Conservation (phyloP, 2,113 vertebrate species). For the Tylochromis polylepis region DNA sequence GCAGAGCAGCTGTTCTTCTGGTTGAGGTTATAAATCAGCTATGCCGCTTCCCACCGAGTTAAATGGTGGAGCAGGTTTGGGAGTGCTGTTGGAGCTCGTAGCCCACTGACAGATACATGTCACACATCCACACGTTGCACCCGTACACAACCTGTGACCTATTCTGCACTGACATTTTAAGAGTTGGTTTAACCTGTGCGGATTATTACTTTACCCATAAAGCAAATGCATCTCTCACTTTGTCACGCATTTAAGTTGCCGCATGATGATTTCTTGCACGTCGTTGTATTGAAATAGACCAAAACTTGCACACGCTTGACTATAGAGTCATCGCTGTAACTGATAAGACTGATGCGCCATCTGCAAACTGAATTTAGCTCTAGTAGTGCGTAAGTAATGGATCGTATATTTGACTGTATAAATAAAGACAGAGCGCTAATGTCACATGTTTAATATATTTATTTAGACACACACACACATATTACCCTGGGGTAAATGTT, state of each 20-base stretch:
- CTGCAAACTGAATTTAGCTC: slow-evolving; percentile 31
- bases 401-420: slow-evolving; percentile 1
- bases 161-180: background rate
- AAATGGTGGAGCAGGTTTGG: background rate
- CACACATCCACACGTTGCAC: slow-evolving; percentile 18
- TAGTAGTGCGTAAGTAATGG: background rate
- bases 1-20: slow-evolving; percentile 67
- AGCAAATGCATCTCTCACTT: background rate
- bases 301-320: background rate
- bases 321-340: background rate
- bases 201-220: background rate
- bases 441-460: background rate
- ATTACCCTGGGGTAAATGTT: background rate
- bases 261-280: background rate
- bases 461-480: background rate
- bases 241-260: background rate
- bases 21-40: slow-evolving; percentile 65
- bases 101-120: slow-evolving; percentile 17
- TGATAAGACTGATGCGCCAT: slow-evolving; percentile 1
- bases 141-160: background rate
- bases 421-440: background rate
- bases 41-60: slow-evolving; percentile 32
- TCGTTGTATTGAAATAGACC: background rate
- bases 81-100: background rate
- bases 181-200: background rate